Evolutionary conservation across 2,888 invertebrate genomes (phyloP), one percentile per base, ranked within the genome.

Genomic region (Muschampia plurimacula): DNA sequence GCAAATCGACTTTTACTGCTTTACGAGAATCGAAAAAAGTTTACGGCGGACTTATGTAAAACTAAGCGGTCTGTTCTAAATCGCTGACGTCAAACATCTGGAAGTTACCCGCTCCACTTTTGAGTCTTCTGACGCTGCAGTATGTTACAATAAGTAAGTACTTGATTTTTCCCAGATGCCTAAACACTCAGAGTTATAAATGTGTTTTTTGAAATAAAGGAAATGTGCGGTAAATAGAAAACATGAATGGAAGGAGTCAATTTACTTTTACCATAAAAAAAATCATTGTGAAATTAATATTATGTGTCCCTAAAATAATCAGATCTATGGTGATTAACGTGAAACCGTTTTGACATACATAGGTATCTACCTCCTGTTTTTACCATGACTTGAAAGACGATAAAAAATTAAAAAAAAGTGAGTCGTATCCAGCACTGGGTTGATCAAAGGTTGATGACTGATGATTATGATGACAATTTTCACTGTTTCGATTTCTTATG

Each of bases 21-120:
- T 36, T 67, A 41, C 67, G 62, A 49, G 55, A 52, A 67, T 62
- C 32, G 72, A 67, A 60, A 67, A 72, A 67, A 67, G 32, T 67
- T 67, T 66, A 71, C 59, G 71, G 67, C 32, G 62, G 67, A 66
- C 66, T 72, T 72, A 72, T 72, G 72, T 72, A 67, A 67, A 72
- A 66, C 65, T 59, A 36, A 59, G 12, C 62, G 66, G 66, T 67
- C 62, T 62, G 66, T 62, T 57, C 71, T 60, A 66, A 62, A 59
- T 57, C 13, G 60, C 72, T 72, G 72, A 72, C 72, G 60, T 72
- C 66, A 62, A 2, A 52, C 13, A 72, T 66, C 65, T 39, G 49
- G 15, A 57, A n/a, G 69, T 36, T 39, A 49, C 36, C 39, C 28
- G 62, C 13, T 44, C 60, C 8, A 52, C 67, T 67, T 71, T n/a